Conservation (phyloP, 2,797 vertebrate species). For the Lagocephalus sceleratus region DNA sequence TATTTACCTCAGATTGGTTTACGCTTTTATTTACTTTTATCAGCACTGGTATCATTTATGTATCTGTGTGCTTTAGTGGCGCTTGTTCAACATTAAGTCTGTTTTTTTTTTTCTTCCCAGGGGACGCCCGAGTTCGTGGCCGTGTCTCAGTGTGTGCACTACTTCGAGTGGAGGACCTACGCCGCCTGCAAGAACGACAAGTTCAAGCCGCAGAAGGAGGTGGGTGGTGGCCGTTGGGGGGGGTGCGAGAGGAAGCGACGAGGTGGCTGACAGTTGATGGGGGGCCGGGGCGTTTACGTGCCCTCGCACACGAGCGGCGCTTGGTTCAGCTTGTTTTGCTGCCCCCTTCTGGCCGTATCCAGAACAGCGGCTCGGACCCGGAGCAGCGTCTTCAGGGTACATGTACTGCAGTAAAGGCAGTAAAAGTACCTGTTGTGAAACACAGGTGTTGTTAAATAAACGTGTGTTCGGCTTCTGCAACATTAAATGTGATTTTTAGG, state of each 20-base stretch:
- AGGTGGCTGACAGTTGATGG: background rate
- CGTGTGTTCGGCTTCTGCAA: too few relatives aligned
- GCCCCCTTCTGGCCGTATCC: too few relatives aligned
- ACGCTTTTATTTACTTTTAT: too few relatives aligned
- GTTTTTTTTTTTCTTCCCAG: slow-evolving; percentile 58
- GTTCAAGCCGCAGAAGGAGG: slow-evolving; percentile 92
- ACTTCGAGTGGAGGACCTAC: slow-evolving; percentile 94
- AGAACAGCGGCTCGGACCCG: too few relatives aligned
- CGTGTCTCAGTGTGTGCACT: slow-evolving; percentile 86
- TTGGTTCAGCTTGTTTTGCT: too few relatives aligned
- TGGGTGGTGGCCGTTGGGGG: slow-evolving; percentile 50
- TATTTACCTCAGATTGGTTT: too few relatives aligned
- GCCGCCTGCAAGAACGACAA: slow-evolving; percentile 84
- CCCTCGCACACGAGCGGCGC: too few relatives aligned
- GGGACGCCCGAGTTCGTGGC: slow-evolving; percentile 93
- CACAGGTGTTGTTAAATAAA: too few relatives aligned
- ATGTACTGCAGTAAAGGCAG: too few relatives aligned
- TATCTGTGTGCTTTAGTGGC: background rate
- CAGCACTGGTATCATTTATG: background rate
- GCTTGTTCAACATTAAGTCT: background rate
- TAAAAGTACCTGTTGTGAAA: too few relatives aligned
- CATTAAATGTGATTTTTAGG: too few relatives aligned
- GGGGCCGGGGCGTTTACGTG: background rate
- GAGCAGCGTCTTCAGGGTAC: too few relatives aligned
- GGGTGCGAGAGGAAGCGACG: background rate